These are phyloP conservation scores for Ectemnius lituratus DNA, from an alignment of 2,888 invertebrate species.

Conservation along the genomic window DNA sequence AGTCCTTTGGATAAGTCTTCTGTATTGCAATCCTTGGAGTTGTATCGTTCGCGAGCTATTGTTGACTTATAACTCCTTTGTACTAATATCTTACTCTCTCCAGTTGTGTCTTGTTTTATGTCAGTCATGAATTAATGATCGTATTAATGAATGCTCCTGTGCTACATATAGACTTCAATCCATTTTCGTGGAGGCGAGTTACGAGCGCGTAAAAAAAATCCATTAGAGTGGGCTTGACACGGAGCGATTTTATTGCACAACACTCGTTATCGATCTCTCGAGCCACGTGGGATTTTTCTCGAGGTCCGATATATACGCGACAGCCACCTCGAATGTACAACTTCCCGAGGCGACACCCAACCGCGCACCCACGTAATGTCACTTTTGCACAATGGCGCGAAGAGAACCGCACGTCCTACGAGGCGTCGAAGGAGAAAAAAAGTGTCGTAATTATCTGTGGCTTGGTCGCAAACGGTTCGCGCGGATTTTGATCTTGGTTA, in stretches of 20 bases:
- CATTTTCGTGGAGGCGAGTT: constrained; percentile 10
- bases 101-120: too few relatives aligned
- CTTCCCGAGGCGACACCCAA: constrained; percentile 35
- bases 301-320: constrained; percentile 28
- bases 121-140: too few relatives aligned
- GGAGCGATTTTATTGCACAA: constrained; percentile 35
- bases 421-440: constrained; percentile 3
- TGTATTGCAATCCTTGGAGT: too few relatives aligned
- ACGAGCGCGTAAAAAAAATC: constrained; percentile 14
- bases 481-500: too few relatives aligned
- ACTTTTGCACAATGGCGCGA: constrained; percentile 9
- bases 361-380: constrained; percentile 40
- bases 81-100: too few relatives aligned
- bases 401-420: not conserved
- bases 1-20: too few relatives aligned
- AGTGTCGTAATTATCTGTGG: constrained; percentile 16
- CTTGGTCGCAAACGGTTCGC: not conserved
- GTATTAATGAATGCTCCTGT: too few relatives aligned
- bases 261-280: constrained; percentile 39
- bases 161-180: not conserved
- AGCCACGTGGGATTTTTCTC: constrained; percentile 40
- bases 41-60: too few relatives aligned
- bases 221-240: constrained; percentile 12
- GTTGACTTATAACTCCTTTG: too few relatives aligned
- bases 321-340: constrained; percentile 24